Evolutionary conservation across 2,113 vertebrate genomes (phyloP).

Genomic region (Merops nubicus): DNA sequence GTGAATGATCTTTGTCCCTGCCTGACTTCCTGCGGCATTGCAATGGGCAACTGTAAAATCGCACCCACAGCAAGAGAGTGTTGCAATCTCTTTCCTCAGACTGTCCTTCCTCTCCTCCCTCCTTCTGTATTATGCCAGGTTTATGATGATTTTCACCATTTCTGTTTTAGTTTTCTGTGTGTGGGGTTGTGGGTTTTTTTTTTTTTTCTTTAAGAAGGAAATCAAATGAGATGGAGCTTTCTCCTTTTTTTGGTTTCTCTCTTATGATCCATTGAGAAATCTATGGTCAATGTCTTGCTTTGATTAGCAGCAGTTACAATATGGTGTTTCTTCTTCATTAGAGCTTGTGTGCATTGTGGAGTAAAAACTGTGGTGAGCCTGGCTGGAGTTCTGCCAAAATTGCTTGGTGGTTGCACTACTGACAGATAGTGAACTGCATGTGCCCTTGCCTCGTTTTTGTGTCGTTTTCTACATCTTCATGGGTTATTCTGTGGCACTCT

Average conservation of each 20-base stretch:
- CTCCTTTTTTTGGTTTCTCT: neutral
- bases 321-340: neutral
- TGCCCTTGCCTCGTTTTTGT: neutral
- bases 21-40: neutral
- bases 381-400: neutral
- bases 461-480: neutral
- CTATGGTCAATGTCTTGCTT: neutral
- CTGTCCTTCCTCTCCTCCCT: neutral
- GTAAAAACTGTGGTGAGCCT: neutral
- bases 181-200: no score
- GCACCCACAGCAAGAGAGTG: neutral
- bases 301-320: neutral
- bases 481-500: neutral
- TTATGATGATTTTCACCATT: neutral
- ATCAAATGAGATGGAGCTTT: neutral
- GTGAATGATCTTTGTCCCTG: neutral
- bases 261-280: neutral
- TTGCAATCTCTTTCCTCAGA: neutral
- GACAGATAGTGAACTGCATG: neutral
- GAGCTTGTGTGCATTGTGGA: neutral
- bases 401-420: neutral
- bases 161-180: no score
- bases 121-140: neutral
- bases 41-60: neutral
- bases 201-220: neutral